Evolutionary conservation across 2,888 invertebrate species (phyloP), one percentile per base, ranked within the genome.

Genomic region (Aleiodes leptofemur): DNA sequence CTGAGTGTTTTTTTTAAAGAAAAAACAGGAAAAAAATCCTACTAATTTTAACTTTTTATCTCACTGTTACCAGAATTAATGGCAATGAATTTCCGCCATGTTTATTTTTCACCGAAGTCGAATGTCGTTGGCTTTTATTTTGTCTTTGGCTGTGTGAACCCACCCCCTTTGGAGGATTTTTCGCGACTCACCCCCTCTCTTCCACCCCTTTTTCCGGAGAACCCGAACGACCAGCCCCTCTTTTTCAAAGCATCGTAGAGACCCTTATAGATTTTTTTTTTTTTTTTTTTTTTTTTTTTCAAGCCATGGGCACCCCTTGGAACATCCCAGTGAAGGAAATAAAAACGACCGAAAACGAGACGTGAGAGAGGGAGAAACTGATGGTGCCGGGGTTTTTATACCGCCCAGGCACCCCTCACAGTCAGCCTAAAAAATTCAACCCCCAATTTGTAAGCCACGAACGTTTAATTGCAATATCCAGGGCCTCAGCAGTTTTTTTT

Each of bases 381-480:
- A 64, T 64, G 64, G 48, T 64, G 64, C 23, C 2, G 23, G 64
- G 64, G 48, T 64, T 64, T 77, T 76, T 74, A 48, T 77, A 72
- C 56, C 70, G 81, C 78, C 79, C 72, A 77, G 77, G 74, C 78
- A 80, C 83, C 83, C 82, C 81, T 81, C 82, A 72, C 70, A 76
- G 79, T 76, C 79, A 79, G 75, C 78, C 82, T 83, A 80, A 85
- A 84, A 87, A 87, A 86, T 84, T 85, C 85, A 83, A 84, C 86
- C 85, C 86, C 83, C 87, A 86, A 86, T 87, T 87, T 86, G 85
- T 85, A 83, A 82, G 82, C 84, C 83, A 82, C 82, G 83, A 78
- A 83, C 83, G 85, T 87, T 87, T 88, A 87, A 87, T 87, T 87
- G 87, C 86, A 83, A 87, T 86, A 86, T 85, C 82, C 83, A 84